Conservation (phyloP, 1,140 invertebrate genomes). For the Maconellicoccus hirsutus region DNA sequence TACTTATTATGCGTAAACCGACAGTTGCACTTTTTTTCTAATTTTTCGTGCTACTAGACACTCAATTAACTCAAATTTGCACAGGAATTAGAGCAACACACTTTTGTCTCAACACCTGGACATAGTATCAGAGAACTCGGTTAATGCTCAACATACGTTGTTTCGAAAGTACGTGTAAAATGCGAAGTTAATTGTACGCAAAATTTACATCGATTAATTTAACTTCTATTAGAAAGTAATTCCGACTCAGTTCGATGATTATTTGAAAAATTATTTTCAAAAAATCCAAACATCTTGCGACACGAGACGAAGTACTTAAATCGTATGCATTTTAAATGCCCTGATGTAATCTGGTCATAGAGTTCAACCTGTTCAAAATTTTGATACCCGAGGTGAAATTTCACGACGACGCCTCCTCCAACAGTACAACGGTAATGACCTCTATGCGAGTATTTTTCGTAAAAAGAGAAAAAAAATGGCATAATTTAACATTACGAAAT, state of each 20-base stretch:
- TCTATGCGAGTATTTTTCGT: too few relatives aligned
- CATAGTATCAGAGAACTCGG: too few relatives aligned
- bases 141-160: too few relatives aligned
- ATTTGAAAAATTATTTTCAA: too few relatives aligned
- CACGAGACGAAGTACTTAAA: not conserved
- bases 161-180: constrained; percentile 1
- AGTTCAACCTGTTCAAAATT: not conserved
- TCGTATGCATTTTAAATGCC: not conserved
- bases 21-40: not conserved
- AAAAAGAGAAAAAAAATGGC: not conserved
- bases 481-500: not conserved
- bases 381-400: not conserved
- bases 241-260: not conserved
- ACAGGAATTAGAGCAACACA: too few relatives aligned
- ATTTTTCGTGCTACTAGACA: not conserved
- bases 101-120: too few relatives aligned
- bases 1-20: not conserved
- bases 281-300: too few relatives aligned
- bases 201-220: not conserved
- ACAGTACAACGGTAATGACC: not conserved
- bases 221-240: not conserved
- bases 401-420: not conserved
- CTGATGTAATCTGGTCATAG: not conserved
- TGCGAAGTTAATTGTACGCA: not conserved
- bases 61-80: not conserved